A percentile compares a stretch with the other conserved stretches of the same genome.
Conservation (phyloP, 2,888 invertebrate species). For the Meta bourneti region DNA sequence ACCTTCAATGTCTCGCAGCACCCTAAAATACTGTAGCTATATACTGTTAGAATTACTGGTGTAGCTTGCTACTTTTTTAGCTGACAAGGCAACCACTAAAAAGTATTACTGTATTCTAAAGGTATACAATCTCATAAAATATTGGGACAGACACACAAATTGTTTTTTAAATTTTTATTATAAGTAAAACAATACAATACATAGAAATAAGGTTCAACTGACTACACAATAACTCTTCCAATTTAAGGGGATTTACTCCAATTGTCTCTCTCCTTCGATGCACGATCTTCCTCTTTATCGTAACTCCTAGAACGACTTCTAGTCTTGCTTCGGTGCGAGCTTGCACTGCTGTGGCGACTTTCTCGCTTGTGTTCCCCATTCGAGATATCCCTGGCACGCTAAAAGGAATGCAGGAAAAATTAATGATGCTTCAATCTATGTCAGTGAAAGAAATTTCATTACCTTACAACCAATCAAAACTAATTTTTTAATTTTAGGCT, state of each 20-base stretch:
- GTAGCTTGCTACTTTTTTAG: too few relatives aligned
- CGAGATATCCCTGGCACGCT: conserved; percentile 47
- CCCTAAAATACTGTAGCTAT: too few relatives aligned
- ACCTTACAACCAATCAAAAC: background rate
- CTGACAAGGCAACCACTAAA: too few relatives aligned
- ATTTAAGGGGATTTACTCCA: conserved; percentile 69
- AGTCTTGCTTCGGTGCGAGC: conserved; percentile 37
- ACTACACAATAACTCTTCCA: conserved; percentile 26
- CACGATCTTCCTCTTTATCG: conserved; percentile 44
- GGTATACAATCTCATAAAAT: too few relatives aligned
- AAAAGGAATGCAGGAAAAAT: background rate
- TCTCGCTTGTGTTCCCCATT: conserved; percentile 60
- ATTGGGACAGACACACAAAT: too few relatives aligned
- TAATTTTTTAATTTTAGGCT: background rate
- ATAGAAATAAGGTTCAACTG: conserved; percentile 7
- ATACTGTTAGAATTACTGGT: too few relatives aligned
- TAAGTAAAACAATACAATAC: conserved; percentile 35
- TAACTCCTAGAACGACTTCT: conserved; percentile 59
- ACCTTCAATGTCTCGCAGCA: too few relatives aligned
- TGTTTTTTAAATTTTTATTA: conserved; percentile 31
- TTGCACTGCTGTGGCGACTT: conserved; percentile 37
- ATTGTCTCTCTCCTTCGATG: conserved; percentile 54
- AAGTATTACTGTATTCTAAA: too few relatives aligned
- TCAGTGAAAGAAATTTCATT: background rate
- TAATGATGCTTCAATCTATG: background rate